phyloP scores from a whole-genome alignment of 2,797 vertebrate species.

The Hylomyscus alleni region DNA sequence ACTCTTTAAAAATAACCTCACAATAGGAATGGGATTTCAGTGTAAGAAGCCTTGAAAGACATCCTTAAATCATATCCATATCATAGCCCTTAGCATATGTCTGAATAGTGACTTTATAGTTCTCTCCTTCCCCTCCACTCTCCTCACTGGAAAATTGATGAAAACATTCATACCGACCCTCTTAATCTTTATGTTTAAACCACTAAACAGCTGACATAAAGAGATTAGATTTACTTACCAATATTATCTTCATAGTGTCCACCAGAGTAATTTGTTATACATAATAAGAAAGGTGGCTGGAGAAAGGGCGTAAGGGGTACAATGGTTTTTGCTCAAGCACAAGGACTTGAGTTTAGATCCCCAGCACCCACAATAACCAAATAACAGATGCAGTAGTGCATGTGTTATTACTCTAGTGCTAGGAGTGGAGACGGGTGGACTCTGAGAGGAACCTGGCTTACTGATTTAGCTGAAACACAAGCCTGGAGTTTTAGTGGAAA shows the following conservation, averaged over 20 bases:
- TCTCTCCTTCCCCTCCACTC: neutral
- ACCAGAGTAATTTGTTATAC: neutral
- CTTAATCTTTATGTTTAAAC: neutral
- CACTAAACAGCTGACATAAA: neutral
- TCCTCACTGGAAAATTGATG: neutral
- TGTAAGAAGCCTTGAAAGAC: neutral
- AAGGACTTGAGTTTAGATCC: neutral
- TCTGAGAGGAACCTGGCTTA: neutral
- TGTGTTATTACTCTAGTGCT: neutral
- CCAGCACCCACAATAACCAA: neutral
- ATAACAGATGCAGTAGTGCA: no score
- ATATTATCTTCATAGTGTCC: neutral
- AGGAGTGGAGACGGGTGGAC: neutral
- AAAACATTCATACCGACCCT: neutral
- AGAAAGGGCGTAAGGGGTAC: neutral
- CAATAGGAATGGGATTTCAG: neutral
- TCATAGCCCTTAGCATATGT: neutral
- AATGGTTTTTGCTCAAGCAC: neutral
- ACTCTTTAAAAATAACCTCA: neutral
- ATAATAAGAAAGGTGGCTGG: neutral
- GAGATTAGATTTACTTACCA: neutral
- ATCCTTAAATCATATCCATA: neutral
- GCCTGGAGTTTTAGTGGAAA: neutral
- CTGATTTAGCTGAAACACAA: neutral
- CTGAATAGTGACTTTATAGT: neutral